phyloP scores from a whole-genome alignment of 2,888 invertebrate genomes.

The Stictocephala bisonia region DNA sequence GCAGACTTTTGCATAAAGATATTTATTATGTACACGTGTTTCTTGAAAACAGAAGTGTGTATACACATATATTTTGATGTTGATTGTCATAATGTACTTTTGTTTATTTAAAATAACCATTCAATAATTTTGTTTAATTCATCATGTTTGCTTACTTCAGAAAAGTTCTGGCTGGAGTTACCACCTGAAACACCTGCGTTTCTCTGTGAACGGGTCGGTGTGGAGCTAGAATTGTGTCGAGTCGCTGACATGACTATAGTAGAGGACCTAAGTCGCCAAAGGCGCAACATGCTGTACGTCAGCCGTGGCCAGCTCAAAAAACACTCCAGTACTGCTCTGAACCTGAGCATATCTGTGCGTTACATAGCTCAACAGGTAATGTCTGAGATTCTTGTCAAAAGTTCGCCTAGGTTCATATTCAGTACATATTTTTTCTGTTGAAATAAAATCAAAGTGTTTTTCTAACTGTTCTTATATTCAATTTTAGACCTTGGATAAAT shows the following conservation, averaged over 20 bases:
- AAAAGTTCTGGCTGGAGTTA: slow-evolving; percentile 70
- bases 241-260: slow-evolving; percentile 91
- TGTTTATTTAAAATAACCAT: no score
- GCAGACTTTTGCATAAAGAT: no score
- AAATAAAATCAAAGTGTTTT: neutral
- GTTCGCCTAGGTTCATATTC: no score
- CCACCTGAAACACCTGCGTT: slow-evolving; percentile 87
- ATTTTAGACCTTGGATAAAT: no score
- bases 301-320: slow-evolving; percentile 89
- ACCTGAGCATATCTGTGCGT: slow-evolving; percentile 88
- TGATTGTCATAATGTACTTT: no score
- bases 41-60: no score
- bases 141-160: slow-evolving; percentile 16
- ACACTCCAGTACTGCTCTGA: slow-evolving; percentile 91
- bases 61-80: no score
- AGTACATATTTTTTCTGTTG: no score
- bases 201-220: slow-evolving; percentile 89
- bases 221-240: slow-evolving; percentile 90
- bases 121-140: no score
- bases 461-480: slow-evolving; percentile 23
- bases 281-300: slow-evolving; percentile 87
- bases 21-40: no score
- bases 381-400: no score
- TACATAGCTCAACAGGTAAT: slow-evolving; percentile 90
- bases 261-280: slow-evolving; percentile 76